Conservation (phyloP, 1,140 invertebrate genomes). For the Sipha flava region DNA sequence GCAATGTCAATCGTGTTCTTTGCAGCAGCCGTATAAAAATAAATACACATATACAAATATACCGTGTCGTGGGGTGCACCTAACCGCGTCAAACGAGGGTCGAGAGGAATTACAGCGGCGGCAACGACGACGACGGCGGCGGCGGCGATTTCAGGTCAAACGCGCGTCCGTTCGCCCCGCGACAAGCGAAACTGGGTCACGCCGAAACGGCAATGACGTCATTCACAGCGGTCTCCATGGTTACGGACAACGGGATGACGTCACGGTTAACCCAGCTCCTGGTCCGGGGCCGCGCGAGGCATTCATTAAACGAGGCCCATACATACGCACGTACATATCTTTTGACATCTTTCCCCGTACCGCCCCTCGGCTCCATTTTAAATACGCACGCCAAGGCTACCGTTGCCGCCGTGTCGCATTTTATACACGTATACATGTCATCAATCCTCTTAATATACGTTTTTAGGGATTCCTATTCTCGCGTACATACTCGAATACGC, state of each 20-base stretch:
- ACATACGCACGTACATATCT: not conserved
- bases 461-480: not conserved
- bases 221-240: not conserved
- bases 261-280: slow-evolving; percentile 30
- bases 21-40: not conserved
- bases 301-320: slow-evolving; percentile 23
- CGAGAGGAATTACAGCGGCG: no score
- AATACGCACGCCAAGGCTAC: not conserved
- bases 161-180: slow-evolving; percentile 10
- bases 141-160: slow-evolving; percentile 3
- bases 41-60: no score
- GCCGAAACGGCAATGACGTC: slow-evolving; percentile 26
- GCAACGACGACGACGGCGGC: not conserved
- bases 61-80: not conserved
- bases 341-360: not conserved
- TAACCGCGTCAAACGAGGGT: no score
- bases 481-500: no score
- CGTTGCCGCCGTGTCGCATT: no score
- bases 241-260: slow-evolving; percentile 15
- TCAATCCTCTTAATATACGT: not conserved
- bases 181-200: slow-evolving; percentile 15
- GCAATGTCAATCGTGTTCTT: not conserved
- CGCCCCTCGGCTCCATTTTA: not conserved
- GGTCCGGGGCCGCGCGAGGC: slow-evolving; percentile 9
- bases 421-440: not conserved